Evolutionary conservation across 2,113 vertebrate genomes (phyloP).

Genomic region (Solenodon paradoxus): DNA sequence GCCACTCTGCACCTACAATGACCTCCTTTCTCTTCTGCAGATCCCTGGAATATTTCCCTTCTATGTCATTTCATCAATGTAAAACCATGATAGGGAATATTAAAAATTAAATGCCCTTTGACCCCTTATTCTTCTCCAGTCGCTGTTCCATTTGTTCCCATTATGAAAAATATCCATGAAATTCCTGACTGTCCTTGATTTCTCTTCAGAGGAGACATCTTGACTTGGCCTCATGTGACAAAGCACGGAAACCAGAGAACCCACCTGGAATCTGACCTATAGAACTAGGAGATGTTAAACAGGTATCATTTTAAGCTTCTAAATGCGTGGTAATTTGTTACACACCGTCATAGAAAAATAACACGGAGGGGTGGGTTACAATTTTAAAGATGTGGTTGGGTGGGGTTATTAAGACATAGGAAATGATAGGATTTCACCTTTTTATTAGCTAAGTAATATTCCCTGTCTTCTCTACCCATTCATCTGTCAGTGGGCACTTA

Average conservation of each 20-base stretch:
- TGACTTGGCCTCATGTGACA: neutral
- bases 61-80: neutral
- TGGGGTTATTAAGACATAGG: neutral
- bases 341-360: neutral
- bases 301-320: neutral
- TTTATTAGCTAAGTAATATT: too few relatives aligned
- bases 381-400: neutral
- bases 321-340: neutral
- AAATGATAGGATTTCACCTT: too few relatives aligned
- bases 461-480: too few relatives aligned
- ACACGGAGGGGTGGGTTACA: neutral
- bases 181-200: too few relatives aligned
- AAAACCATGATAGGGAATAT: neutral
- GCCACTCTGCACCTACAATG: fast-evolving
- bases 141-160: neutral
- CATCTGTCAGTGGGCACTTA: too few relatives aligned
- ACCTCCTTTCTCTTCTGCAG: neutral
- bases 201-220: neutral
- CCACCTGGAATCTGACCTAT: neutral
- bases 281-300: neutral
- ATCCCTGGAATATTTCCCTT: neutral
- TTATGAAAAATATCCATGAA: neutral
- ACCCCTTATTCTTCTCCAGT: neutral
- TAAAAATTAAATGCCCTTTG: neutral
- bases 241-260: neutral